phyloP scores from a whole-genome alignment of 2,113 vertebrate genomes.

The Emydocephalus ijimae region DNA sequence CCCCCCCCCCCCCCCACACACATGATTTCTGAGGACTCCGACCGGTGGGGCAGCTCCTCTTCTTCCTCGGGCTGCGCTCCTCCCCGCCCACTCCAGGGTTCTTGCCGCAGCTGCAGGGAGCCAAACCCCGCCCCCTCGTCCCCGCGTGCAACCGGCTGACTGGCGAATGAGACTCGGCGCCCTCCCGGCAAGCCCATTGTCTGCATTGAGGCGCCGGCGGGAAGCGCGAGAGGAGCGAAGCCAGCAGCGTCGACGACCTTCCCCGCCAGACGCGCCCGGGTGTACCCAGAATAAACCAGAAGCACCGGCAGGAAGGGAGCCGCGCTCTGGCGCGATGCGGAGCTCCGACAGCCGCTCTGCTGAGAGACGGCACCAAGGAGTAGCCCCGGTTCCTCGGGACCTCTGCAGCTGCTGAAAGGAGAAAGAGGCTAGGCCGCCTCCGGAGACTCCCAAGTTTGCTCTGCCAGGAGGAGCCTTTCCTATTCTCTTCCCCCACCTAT shows the following conservation, averaged over 20 bases:
- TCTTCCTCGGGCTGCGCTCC: not conserved
- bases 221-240: not conserved
- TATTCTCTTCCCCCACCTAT: slow-evolving; percentile 42
- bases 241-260: not conserved
- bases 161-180: not conserved
- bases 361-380: slow-evolving; percentile 3
- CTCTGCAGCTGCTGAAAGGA: slow-evolving; percentile 28
- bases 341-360: slow-evolving; percentile 13
- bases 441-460: not conserved
- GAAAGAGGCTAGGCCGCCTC: slow-evolving; percentile 28
- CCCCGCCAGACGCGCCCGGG: not conserved
- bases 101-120: slow-evolving; percentile 47
- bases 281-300: not conserved
- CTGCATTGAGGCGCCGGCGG: not conserved
- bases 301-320: not conserved
- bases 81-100: slow-evolving; percentile 23
- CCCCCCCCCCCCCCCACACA: no score
- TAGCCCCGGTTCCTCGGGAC: not conserved
- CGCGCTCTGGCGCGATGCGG: slow-evolving; percentile 43
- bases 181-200: slow-evolving; percentile 50
- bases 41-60: not conserved
- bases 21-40: not conserved
- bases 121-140: slow-evolving; percentile 40
- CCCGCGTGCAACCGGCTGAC: slow-evolving; percentile 31
- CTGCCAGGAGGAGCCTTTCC: not conserved